phyloP scores from a whole-genome alignment of 2,113 vertebrate genomes.

The Cromileptes altivelis region DNA sequence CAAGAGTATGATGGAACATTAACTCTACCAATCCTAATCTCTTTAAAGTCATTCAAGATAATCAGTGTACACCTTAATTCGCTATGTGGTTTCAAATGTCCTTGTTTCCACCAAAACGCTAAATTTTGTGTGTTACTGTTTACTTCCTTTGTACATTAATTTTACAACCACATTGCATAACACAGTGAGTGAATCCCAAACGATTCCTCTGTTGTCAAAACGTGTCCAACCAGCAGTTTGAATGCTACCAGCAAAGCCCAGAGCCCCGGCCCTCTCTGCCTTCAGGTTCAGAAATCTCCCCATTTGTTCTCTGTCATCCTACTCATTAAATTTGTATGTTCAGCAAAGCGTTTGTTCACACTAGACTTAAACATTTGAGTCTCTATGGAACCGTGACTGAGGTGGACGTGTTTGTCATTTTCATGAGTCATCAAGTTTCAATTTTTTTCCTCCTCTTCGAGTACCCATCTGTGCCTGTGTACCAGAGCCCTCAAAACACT shows the following conservation, averaged over 20 bases:
- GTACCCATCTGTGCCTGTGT: conserved; percentile 46
- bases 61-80: background rate
- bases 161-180: background rate
- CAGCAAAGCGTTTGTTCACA: conserved; percentile 49
- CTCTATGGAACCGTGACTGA: conserved; percentile 13
- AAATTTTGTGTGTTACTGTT: background rate
- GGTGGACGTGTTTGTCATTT: conserved; percentile 53
- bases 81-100: background rate
- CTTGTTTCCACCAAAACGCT: background rate
- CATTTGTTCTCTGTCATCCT: conserved; percentile 23
- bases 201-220: background rate
- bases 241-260: conserved; percentile 22
- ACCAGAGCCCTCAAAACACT: conserved; percentile 28
- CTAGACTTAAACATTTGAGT: conserved; percentile 37
- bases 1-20: background rate
- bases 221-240: conserved; percentile 9
- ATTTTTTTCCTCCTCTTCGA: conserved; percentile 22
- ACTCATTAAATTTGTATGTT: conserved; percentile 64
- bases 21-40: background rate
- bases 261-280: background rate
- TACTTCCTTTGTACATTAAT: background rate
- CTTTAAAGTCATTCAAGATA: background rate
- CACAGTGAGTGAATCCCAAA: background rate
- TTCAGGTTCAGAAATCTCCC: conserved; percentile 25
- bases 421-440: conserved; percentile 50